Evolutionary conservation across 1,140 invertebrate genomes (phyloP), one percentile per base, ranked within the genome.

Genomic region (Brachionus rotundiformis): DNA sequence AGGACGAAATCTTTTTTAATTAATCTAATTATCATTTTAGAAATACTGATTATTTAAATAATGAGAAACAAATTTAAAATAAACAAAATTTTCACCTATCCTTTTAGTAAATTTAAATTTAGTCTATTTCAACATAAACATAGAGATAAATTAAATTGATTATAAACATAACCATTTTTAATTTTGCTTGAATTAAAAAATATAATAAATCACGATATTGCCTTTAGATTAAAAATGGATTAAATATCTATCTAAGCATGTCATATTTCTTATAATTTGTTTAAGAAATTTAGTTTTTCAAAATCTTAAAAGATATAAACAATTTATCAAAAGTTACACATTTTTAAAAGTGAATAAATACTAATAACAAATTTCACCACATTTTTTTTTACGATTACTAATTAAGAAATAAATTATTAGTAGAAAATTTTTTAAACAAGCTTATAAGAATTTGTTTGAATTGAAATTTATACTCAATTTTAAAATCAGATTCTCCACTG

Each of bases 191-290:
- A 7, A n/a, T 23, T 54, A 54, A 16, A 39, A 54, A 54, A 54
- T 54, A 23, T 8, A 19, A 54, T 54, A 19, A 54, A 54, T 54
- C 47, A 54, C 23, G 47, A 54, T 25, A 16, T 54, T 54, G 19
- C 47, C 47, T 54, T 8, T 19, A 23, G 16, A 54, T 19, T 49
- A 54, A 54, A 54, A 54, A 54, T 54, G 47, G 23, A 54, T 54
- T 54, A 54, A 54, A 54, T 54, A 54, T 54, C 47, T 19, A 49
- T 49, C 47, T 49, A 23, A 49, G 16, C 47, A 49, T 54, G 47
- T 54, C 16, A 54, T 54, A 19, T 13, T 54, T 25, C 16, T 19
- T 16, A 23, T 8, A 16, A 7, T 19, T 54, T 7, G 7, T 4
- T 54, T 23, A 7, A 54, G 0, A 19, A 54, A 19, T 54, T 8